Evolutionary conservation across 1,140 invertebrate species (phyloP).

Genomic region (Aplysia californica): DNA sequence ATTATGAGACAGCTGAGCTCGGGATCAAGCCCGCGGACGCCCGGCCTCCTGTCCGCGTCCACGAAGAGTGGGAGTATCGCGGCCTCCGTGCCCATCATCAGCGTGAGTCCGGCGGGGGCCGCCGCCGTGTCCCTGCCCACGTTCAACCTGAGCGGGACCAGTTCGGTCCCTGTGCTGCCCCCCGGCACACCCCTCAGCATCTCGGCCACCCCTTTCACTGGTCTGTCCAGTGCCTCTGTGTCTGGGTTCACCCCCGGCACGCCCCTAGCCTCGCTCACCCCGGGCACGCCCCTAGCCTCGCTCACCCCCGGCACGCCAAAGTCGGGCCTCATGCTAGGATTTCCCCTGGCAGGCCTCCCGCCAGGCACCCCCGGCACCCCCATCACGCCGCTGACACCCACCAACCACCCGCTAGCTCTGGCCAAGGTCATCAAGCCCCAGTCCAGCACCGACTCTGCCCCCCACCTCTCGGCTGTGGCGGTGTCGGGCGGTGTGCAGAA

Average conservation of each 20-base stretch:
- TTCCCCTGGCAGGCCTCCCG: conserved; percentile 7
- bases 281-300: neutral
- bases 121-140: conserved; percentile 20
- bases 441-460: no score
- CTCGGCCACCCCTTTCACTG: no score
- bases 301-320: neutral
- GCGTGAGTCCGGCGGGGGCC: neutral
- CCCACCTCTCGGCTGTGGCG: no score
- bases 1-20: neutral
- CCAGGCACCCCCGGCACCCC: conserved; percentile 29
- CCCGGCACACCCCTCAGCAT: conserved; percentile 21
- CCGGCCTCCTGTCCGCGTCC: neutral
- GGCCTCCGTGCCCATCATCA: conserved; percentile 18
- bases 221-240: no score
- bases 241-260: no score
- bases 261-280: no score
- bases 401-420: neutral
- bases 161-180: conserved; percentile 1
- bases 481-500: neutral
- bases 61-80: conserved; percentile 15
- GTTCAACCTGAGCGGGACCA: conserved; percentile 20
- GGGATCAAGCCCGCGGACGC: neutral
- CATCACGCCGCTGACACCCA: conserved; percentile 28
- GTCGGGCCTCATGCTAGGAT: conserved; percentile 5
- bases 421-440: no score